Percentiles rank a stretch among this genome's conserved stretches.
These are phyloP conservation scores for Spinus pinus DNA, from an alignment of 2,797 vertebrate genomes.

Conservation along the genomic window DNA sequence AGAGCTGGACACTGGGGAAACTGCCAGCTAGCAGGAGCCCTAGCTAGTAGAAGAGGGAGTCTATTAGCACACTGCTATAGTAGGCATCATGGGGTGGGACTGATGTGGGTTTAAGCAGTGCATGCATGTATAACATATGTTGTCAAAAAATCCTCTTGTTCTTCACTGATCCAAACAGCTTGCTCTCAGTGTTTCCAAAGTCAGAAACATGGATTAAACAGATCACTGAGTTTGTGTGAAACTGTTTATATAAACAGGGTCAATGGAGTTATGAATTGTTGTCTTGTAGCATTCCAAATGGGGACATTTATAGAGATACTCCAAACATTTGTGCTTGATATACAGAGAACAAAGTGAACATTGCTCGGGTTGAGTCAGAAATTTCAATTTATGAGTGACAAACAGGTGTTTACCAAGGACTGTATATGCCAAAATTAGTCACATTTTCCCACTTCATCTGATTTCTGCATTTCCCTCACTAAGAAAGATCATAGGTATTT, in stretches of 20 bases:
- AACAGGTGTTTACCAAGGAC: neutral
- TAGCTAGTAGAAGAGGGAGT: neutral
- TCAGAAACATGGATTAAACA: neutral
- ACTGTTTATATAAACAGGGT: neutral
- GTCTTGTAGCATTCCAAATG: neutral
- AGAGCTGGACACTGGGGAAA: neutral
- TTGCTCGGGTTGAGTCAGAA: neutral
- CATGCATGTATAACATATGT: fast-evolving
- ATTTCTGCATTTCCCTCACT: neutral
- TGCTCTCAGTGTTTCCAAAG: neutral
- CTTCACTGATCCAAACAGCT: neutral
- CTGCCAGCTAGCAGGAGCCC: neutral
- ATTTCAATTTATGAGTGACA: neutral
- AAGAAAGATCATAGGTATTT: neutral
- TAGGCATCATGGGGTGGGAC: neutral
- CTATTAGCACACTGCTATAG: neutral
- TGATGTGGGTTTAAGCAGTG: neutral
- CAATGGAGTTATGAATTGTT: neutral
- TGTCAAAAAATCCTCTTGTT: neutral
- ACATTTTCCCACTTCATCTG: neutral
- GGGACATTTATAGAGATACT: neutral
- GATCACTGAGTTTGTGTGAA: neutral
- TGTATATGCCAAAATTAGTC: neutral
- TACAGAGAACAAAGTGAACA: neutral
- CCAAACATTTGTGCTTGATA: neutral